These are phyloP conservation scores for Apotomis betuletana DNA, from an alignment of 2,888 invertebrate genomes.

Conservation along the genomic window DNA sequence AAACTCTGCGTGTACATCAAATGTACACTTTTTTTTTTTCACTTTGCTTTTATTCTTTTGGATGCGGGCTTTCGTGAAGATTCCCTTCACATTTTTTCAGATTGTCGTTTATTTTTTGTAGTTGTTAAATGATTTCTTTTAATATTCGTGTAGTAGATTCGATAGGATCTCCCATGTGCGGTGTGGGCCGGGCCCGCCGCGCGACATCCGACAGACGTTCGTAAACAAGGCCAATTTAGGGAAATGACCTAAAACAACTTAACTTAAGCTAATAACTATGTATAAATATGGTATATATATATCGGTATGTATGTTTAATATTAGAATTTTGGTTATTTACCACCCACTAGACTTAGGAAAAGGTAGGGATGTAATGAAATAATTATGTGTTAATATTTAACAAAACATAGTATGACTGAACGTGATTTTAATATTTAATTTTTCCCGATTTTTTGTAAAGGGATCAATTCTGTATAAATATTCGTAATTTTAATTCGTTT, in stretches of 20 bases:
- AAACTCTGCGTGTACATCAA: slow-evolving; percentile 59
- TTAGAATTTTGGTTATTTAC: slow-evolving; percentile 83
- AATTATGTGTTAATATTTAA: slow-evolving; percentile 82
- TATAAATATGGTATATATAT: slow-evolving; percentile 84
- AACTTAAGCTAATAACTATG: slow-evolving; percentile 83
- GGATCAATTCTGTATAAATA: slow-evolving; percentile 80
- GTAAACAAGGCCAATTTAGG: slow-evolving; percentile 80
- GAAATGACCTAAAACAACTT: slow-evolving; percentile 81
- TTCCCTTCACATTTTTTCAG: slow-evolving; percentile 59
- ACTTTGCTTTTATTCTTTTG: slow-evolving; percentile 75
- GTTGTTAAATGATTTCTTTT: slow-evolving; percentile 74
- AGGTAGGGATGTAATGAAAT: slow-evolving; percentile 80
- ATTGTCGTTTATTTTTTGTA: slow-evolving; percentile 55
- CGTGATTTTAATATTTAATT: slow-evolving; percentile 78
- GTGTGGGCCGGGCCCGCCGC: slow-evolving; percentile 29
- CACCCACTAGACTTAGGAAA: slow-evolving; percentile 83
- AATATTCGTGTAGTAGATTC: slow-evolving; percentile 59
- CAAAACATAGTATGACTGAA: slow-evolving; percentile 81
- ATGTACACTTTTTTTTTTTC: slow-evolving; percentile 61
- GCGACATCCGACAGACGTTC: slow-evolving; percentile 76
- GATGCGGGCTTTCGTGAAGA: slow-evolving; percentile 77
- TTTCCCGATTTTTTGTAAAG: slow-evolving; percentile 70
- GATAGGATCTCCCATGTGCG: slow-evolving; percentile 56
- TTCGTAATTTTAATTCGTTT: slow-evolving; percentile 82
- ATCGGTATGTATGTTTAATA: slow-evolving; percentile 83